phyloP scores from a whole-genome alignment of 2,888 invertebrate genomes.

The Opisthograptis luteolata region DNA sequence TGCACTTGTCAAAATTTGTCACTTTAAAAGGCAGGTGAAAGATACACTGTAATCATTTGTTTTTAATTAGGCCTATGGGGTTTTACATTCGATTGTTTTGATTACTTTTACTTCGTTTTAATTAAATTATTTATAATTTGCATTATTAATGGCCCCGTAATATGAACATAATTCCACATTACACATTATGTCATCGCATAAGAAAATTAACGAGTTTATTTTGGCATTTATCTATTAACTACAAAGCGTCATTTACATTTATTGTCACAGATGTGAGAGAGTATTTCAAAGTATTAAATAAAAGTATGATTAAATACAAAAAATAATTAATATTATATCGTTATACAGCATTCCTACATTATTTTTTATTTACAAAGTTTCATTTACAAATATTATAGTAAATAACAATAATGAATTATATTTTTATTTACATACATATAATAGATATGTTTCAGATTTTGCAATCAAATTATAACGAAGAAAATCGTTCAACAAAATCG shows the following conservation, averaged over 20 bases:
- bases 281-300: too few species aligned
- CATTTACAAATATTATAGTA: slow-evolving; percentile 63
- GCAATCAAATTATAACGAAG: slow-evolving; percentile 33
- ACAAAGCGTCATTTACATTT: slow-evolving; percentile 82
- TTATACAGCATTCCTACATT: slow-evolving; percentile 42
- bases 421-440: slow-evolving; percentile 67
- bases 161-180: slow-evolving; percentile 23
- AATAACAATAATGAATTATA: slow-evolving; percentile 55
- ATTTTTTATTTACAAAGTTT: slow-evolving; percentile 60
- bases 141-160: slow-evolving; percentile 23
- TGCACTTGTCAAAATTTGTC: not conserved
- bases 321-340: slow-evolving; percentile 43
- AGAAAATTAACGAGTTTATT: slow-evolving; percentile 38
- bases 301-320: slow-evolving; percentile 50
- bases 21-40: not conserved
- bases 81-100: slow-evolving; percentile 2
- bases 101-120: not conserved
- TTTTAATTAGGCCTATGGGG: slow-evolving; percentile 3
- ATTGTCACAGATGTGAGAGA: slow-evolving; percentile 82
- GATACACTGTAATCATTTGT: not conserved
- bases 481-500: not conserved
- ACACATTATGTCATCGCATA: slow-evolving; percentile 26
- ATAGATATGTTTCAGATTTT: slow-evolving; percentile 79
- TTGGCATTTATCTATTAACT: slow-evolving; percentile 73
- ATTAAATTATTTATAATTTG: slow-evolving; percentile 2